phyloP scores from a whole-genome alignment of 2,888 invertebrate genomes.

The Heliconius charithonia region DNA sequence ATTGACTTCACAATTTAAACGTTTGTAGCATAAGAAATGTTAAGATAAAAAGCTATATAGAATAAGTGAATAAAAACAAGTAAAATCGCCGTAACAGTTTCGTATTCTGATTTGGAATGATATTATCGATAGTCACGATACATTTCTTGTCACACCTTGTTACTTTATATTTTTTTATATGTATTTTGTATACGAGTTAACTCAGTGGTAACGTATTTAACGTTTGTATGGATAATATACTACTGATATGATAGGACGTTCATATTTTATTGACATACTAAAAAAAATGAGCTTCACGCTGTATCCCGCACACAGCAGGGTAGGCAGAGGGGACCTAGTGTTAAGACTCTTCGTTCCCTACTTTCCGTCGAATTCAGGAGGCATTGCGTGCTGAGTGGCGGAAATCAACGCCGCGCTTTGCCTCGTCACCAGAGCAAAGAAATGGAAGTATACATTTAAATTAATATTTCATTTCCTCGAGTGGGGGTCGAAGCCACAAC shows the following conservation, averaged over 20 bases:
- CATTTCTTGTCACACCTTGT: conserved; percentile 4
- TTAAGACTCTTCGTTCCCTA: too few species aligned
- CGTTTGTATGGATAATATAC: not conserved
- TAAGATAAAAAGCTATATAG: not conserved
- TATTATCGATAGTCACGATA: conserved; percentile 10
- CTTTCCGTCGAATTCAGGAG: too few species aligned
- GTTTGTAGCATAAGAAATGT: not conserved
- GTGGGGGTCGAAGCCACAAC: too few species aligned
- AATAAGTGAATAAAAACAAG: not conserved
- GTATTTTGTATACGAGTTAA: not conserved
- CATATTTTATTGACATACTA: not conserved
- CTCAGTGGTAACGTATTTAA: not conserved
- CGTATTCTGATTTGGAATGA: conserved; percentile 18
- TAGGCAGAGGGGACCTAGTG: too few species aligned
- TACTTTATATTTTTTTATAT: conserved; percentile 17
- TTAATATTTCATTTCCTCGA: too few species aligned
- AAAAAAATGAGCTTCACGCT: too few species aligned
- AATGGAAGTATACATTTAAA: too few species aligned
- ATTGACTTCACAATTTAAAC: not conserved
- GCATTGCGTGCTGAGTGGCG: too few species aligned
- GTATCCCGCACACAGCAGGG: too few species aligned
- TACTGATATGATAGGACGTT: not conserved
- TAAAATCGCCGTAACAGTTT: not conserved
- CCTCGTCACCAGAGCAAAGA: too few species aligned
- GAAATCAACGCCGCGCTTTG: too few species aligned